Percentiles rank a stretch among this genome's conserved stretches.
Conservation (phyloP, 2,888 invertebrate genomes). For the Philhelius pedissequus region DNA sequence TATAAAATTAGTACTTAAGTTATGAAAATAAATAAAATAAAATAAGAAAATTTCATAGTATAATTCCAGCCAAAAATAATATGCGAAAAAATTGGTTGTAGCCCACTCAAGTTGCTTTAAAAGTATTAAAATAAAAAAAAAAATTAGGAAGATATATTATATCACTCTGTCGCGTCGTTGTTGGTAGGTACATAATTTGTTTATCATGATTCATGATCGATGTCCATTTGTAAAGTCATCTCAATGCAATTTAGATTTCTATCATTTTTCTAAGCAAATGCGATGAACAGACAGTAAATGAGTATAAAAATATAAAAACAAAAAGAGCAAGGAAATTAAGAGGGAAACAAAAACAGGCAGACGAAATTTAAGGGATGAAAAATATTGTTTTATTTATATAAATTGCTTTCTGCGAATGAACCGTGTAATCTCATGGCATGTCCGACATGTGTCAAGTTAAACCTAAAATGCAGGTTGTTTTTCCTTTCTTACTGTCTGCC, state of each 20-base stretch:
- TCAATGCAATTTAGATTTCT: neutral
- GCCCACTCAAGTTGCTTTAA: too few relatives aligned
- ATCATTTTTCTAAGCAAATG: neutral
- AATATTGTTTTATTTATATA: neutral
- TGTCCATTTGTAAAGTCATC: neutral
- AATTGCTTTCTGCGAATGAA: neutral
- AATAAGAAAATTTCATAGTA: too few relatives aligned
- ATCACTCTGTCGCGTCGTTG: too few relatives aligned
- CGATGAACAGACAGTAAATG: neutral
- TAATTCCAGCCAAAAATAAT: too few relatives aligned
- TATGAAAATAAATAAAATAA: too few relatives aligned
- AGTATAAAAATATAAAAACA: neutral
- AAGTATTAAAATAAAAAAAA: too few relatives aligned
- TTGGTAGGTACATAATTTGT: neutral
- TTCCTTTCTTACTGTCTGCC: neutral
- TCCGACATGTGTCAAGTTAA: slow-evolving; percentile 47
- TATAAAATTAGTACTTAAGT: too few relatives aligned
- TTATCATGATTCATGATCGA: neutral
- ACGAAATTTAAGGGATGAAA: slow-evolving; percentile 44
- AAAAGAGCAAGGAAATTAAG: neutral
- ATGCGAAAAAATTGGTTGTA: too few relatives aligned
- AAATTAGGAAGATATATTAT: neutral
- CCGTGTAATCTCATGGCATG: slow-evolving; percentile 32
- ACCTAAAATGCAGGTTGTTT: slow-evolving; percentile 15
- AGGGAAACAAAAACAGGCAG: neutral